A percentile compares a stretch with the other conserved stretches of the same genome.
These are phyloP conservation scores for Acanthopleura granulata DNA, from an alignment of 2,888 invertebrate species.

Conservation along the genomic window DNA sequence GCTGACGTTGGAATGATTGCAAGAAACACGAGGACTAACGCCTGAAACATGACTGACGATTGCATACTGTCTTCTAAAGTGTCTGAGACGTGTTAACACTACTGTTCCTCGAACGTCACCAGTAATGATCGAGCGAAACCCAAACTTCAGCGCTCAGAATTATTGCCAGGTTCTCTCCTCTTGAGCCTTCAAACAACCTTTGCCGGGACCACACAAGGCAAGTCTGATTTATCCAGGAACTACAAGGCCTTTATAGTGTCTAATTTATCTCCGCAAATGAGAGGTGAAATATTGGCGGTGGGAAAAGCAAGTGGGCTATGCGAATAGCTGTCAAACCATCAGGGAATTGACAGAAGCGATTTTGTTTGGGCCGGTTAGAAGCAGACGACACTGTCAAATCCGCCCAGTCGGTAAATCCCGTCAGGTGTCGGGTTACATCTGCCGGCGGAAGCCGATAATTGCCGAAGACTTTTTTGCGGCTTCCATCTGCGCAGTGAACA, in stretches of 20 bases:
- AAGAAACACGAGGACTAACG: not conserved
- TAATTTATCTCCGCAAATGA: not conserved
- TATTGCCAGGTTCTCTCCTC: too few species aligned
- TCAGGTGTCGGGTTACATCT: not conserved
- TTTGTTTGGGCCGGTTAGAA: not conserved
- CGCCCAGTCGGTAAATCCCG: not conserved
- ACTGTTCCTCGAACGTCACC: too few species aligned
- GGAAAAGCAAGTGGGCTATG: not conserved
- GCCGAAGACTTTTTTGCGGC: too few species aligned
- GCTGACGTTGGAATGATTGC: not conserved
- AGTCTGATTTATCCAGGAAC: too few species aligned
- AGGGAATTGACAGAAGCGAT: not conserved
- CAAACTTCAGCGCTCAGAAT: too few species aligned
- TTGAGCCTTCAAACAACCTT: too few species aligned
- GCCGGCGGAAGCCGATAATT: not conserved
- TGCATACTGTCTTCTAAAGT: not conserved
- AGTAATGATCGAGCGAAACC: too few species aligned
- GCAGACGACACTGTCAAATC: constrained; percentile 7
- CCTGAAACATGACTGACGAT: not conserved
- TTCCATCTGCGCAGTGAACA: too few species aligned
- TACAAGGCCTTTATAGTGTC: too few species aligned
- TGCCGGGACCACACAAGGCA: too few species aligned
- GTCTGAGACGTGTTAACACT: too few species aligned
- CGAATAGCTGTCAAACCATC: not conserved
- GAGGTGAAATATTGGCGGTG: not conserved